A percentile compares a stretch with the other conserved stretches of the same genome.
These are phyloP conservation scores for Leptopterna dolabrata DNA, from an alignment of 2,888 invertebrate genomes.

Conservation along the genomic window DNA sequence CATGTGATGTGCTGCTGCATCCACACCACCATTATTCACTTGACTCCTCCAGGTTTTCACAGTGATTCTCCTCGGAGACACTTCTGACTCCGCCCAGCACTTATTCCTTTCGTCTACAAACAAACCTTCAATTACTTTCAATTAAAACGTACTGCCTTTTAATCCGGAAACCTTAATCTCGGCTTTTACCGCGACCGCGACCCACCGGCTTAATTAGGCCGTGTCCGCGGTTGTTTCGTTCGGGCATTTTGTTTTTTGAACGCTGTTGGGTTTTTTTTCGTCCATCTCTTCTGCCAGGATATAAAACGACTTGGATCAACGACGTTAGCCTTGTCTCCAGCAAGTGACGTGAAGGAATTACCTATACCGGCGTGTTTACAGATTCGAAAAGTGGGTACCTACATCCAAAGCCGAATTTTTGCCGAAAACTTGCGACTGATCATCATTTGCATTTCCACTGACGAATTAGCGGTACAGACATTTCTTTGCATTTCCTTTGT, in stretches of 20 bases:
- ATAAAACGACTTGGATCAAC: not conserved
- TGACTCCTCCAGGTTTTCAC: not conserved
- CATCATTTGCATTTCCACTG: too few species aligned
- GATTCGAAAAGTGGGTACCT: not conserved
- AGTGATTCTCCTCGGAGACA: not conserved
- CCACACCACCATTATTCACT: not conserved
- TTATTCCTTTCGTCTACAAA: not conserved
- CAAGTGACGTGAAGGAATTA: not conserved
- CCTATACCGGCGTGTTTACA: not conserved
- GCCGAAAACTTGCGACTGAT: too few species aligned
- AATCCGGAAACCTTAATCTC: slow-evolving; percentile 27
- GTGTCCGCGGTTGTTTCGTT: not conserved
- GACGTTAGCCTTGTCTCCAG: not conserved
- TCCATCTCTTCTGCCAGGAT: not conserved
- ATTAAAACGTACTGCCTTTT: slow-evolving; percentile 6
- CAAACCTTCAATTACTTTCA: slow-evolving; percentile 15
- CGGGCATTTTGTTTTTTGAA: not conserved
- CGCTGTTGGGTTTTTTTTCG: not conserved
- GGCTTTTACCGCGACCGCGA: not conserved
- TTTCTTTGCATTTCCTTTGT: too few species aligned
- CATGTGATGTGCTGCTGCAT: not conserved
- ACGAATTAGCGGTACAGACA: too few species aligned
- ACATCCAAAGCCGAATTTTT: too few species aligned
- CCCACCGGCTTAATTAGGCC: not conserved
- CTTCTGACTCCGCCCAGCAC: not conserved